Base-by-base conservation (phyloP, 2,797 vertebrate species). In the Selene dorsalis region DNA sequence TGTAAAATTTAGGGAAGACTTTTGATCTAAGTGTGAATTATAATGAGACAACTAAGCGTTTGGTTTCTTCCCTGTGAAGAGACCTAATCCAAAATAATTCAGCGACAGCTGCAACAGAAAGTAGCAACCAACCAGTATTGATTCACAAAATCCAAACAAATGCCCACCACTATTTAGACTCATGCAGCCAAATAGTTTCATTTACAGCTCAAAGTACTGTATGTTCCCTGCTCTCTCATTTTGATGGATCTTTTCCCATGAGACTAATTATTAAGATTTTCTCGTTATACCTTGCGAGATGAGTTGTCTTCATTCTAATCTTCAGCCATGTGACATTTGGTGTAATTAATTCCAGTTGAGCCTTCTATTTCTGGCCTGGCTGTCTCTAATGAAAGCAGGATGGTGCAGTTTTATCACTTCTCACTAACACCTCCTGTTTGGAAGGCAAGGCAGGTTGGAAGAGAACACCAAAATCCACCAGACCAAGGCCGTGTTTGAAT, bases 341-440 rank as follows among this genome's bases (percentile, higher is more conserved):
- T 80, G 84, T 90, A 92, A 95, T 94, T 93, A 91, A 93, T 93
- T 94, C 91, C 83, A 91, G 87, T 90, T 90, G 86, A 92, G 89
- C 77, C 79, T 86, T 93, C 92, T 93, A 89, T 94, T 94, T 89
- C 88, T 90, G 92, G 80, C 79, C 32, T 4, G 20, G 77, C 75
- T 70, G 69, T 80, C 80, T 82, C 79, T 85, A 81, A 90, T 67
- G 83, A 90, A 90, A 87, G 86, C 65, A 70, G 80, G 78, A 84
- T 75, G 72, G 84, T 75, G 64, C 70, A n/a, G 79, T 88, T 87
- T 89, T 82, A 87, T 87, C 89, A 90, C 85, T 85, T 89, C 78
- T 63, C 52, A 53, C 77, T 75, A 85, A 88, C 86, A 84, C 86
- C 63, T 85, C 71, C 56, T 72, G 52, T 86, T 82, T 84, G 41